Conservation (phyloP, 1,140 invertebrate genomes). For the Apis laboriosa region DNA sequence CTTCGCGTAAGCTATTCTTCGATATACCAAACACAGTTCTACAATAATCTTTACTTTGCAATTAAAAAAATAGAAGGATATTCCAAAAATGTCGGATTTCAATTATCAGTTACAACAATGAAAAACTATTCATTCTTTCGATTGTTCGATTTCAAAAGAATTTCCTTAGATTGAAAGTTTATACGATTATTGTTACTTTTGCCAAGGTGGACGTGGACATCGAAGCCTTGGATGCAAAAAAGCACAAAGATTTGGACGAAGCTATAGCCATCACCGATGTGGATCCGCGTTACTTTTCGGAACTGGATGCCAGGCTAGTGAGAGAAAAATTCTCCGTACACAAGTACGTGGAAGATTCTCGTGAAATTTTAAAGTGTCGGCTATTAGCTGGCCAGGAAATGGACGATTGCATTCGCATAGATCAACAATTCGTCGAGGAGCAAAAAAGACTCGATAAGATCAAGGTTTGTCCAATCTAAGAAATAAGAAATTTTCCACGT, state of each 20-base stretch:
- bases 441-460: constrained; percentile 81
- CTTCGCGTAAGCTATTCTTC: constrained; percentile 62
- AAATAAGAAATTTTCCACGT: neutral
- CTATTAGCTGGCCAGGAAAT: constrained; percentile 82
- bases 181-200: neutral
- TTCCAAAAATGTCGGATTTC: no score
- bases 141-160: neutral
- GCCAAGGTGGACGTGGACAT: constrained; percentile 61
- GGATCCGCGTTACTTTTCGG: constrained; percentile 84
- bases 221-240: constrained; percentile 56
- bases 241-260: constrained; percentile 55
- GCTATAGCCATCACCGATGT: constrained; percentile 78
- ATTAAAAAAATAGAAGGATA: neutral
- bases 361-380: constrained; percentile 81
- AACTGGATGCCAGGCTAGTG: constrained; percentile 82
- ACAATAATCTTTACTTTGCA: no score
- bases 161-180: constrained; percentile 13
- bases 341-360: constrained; percentile 82
- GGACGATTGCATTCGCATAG: constrained; percentile 83
- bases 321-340: constrained; percentile 80
- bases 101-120: neutral
- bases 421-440: constrained; percentile 83
- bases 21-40: neutral
- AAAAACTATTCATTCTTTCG: neutral
- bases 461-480: constrained; percentile 66